These are phyloP conservation scores for Cassiopea xamachana DNA, from an alignment of 30 jellyfish, hydroid and myxozoan species.

Conservation along the genomic window DNA sequence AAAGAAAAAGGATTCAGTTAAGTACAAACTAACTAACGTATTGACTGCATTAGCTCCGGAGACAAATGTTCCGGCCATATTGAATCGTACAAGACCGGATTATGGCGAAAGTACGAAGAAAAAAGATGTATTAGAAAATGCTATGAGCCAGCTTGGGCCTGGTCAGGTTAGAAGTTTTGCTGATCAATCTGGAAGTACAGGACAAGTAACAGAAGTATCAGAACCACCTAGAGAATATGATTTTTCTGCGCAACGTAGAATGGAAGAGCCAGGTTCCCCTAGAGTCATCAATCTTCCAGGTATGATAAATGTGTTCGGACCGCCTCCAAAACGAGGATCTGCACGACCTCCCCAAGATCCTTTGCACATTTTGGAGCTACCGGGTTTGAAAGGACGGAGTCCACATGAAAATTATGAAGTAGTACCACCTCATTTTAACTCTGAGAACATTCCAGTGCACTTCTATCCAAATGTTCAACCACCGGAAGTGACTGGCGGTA, in stretches of 20 bases:
- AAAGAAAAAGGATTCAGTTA: constrained; percentile 26
- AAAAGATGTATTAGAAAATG: constrained; percentile 74
- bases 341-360: constrained; percentile 84
- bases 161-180: constrained; percentile 8
- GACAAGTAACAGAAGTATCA: constrained; percentile 27
- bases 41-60: constrained; percentile 90
- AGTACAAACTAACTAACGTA: constrained; percentile 78
- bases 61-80: background rate
- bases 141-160: constrained; percentile 58
- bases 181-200: background rate
- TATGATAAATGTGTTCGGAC: constrained; percentile 93
- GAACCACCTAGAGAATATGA: constrained; percentile 65
- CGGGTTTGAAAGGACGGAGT: constrained; percentile 74
- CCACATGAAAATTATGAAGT: constrained; percentile 58
- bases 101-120: constrained; percentile 59
- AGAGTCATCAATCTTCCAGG: constrained; percentile 93
- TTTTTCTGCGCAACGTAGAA: constrained; percentile 43
- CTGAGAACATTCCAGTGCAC: constrained; percentile 67
- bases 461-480: constrained; percentile 71
- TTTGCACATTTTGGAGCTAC: constrained; percentile 86
- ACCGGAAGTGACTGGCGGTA: constrained; percentile 77
- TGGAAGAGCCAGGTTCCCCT: constrained; percentile 52
- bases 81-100: constrained; percentile 19
- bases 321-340: constrained; percentile 81
- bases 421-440: constrained; percentile 65